Evolutionary conservation across 2,888 invertebrate genomes (phyloP).

Genomic region (Sesamia inferens): DNA sequence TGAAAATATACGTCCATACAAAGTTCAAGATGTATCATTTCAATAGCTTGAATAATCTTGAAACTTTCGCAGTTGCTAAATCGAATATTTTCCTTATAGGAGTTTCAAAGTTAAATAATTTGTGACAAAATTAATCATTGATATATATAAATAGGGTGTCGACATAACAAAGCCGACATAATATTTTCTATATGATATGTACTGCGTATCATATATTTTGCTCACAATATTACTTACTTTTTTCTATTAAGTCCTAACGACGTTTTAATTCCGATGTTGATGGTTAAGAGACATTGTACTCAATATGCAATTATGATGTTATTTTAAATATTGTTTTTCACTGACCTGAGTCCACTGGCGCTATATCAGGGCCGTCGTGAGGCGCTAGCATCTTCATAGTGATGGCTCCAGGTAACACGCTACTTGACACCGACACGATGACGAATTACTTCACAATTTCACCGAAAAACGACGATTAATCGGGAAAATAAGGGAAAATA

Average conservation of each 20-base stretch:
- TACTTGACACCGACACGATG: constrained; percentile 87
- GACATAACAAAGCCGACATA: constrained; percentile 46
- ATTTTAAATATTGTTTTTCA: constrained; percentile 67
- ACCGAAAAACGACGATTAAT: constrained; percentile 71
- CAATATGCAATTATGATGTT: constrained; percentile 33
- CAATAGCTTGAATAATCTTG: neutral
- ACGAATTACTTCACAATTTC: constrained; percentile 71
- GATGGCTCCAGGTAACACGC: constrained; percentile 85
- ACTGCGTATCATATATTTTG: constrained; percentile 42
- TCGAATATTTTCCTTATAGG: neutral
- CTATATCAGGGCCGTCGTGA: constrained; percentile 90
- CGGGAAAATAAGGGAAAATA: constrained; percentile 74
- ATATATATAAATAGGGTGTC: constrained; percentile 51
- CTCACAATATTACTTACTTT: neutral
- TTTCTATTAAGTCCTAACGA: neutral
- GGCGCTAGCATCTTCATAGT: constrained; percentile 87
- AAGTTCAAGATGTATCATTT: neutral
- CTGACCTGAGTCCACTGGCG: constrained; percentile 89
- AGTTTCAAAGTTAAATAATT: neutral
- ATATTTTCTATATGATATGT: constrained; percentile 18
- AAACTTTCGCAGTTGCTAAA: neutral
- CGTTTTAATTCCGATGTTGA: neutral
- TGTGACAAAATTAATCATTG: neutral
- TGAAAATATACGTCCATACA: constrained; percentile 16
- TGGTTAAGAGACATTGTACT: neutral